These are phyloP conservation scores for Ptychoptera albimana DNA, from an alignment of 2,888 invertebrate species.

Conservation along the genomic window DNA sequence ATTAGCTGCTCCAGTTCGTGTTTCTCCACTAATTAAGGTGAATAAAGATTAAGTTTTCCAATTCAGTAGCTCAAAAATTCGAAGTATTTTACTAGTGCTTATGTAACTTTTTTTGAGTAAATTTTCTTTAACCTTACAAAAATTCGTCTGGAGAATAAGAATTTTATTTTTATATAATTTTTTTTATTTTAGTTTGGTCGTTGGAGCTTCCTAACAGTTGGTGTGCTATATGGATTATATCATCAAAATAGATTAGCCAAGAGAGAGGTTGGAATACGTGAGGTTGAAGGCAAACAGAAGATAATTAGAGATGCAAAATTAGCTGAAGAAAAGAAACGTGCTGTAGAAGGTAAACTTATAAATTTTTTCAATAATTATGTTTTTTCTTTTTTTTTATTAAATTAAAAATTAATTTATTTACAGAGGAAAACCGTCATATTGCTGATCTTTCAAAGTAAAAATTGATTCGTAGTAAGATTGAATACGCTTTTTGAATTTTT, in stretches of 20 bases:
- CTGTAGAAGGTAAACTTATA: constrained; percentile 35
- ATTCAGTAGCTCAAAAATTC: constrained; percentile 13
- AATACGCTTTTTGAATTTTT: no score
- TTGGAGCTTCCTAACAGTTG: constrained; percentile 59
- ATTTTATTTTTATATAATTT: constrained; percentile 4
- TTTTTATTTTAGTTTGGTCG: constrained; percentile 49
- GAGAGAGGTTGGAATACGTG: constrained; percentile 46
- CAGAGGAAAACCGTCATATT: no score
- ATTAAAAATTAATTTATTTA: no score
- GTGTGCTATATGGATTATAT: constrained; percentile 59
- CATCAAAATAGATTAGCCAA: constrained; percentile 52
- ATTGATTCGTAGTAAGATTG: no score
- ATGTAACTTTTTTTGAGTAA: constrained; percentile 7
- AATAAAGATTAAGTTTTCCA: constrained; percentile 14
- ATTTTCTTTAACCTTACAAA: not conserved
- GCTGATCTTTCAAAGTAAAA: no score
- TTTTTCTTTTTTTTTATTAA: no score
- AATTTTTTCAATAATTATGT: no score
- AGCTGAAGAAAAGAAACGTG: constrained; percentile 51
- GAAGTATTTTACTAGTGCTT: not conserved
- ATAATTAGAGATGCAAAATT: constrained; percentile 51
- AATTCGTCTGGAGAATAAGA: not conserved
- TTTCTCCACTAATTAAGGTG: constrained; percentile 69
- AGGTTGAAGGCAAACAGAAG: constrained; percentile 50
- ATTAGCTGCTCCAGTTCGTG: constrained; percentile 52